Conservation (phyloP, 1,140 invertebrate species). For the Heliconius congener region DNA sequence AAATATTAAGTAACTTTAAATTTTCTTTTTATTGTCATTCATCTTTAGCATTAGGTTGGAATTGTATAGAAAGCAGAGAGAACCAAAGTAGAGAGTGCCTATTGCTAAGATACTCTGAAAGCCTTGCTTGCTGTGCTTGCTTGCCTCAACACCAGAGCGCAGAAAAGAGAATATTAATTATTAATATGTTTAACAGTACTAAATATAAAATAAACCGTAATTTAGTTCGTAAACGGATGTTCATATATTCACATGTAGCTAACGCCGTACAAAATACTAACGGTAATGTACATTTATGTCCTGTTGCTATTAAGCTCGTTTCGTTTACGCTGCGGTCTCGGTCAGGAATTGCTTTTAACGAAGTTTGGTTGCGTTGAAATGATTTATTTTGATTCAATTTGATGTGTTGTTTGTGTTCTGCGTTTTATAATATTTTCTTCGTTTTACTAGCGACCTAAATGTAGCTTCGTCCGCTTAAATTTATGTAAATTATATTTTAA, state of each 20-base stretch:
- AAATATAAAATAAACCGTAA: not conserved
- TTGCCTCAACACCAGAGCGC: too few relatives aligned
- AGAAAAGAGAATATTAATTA: not conserved
- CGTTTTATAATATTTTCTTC: too few relatives aligned
- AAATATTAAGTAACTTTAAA: not conserved
- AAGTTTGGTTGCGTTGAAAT: constrained; percentile 1
- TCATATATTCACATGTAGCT: not conserved
- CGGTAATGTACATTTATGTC: not conserved
- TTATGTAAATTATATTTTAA: too few relatives aligned
- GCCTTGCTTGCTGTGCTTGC: too few relatives aligned
- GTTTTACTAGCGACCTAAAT: too few relatives aligned
- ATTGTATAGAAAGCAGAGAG: too few relatives aligned
- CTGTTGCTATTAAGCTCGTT: not conserved
- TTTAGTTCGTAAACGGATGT: not conserved
- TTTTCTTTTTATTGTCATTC: not conserved
- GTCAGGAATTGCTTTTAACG: not conserved
- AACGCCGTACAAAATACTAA: not conserved
- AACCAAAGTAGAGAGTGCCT: too few relatives aligned
- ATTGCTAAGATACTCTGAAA: too few relatives aligned
- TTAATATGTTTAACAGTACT: not conserved
- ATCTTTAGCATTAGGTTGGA: not conserved
- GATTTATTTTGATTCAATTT: not conserved
- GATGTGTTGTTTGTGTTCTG: too few relatives aligned
- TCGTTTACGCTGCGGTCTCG: constrained; percentile 5
- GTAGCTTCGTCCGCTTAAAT: too few relatives aligned